phyloP scores from a whole-genome alignment of 2,797 vertebrate genomes.

The Meriones psammophilus region DNA sequence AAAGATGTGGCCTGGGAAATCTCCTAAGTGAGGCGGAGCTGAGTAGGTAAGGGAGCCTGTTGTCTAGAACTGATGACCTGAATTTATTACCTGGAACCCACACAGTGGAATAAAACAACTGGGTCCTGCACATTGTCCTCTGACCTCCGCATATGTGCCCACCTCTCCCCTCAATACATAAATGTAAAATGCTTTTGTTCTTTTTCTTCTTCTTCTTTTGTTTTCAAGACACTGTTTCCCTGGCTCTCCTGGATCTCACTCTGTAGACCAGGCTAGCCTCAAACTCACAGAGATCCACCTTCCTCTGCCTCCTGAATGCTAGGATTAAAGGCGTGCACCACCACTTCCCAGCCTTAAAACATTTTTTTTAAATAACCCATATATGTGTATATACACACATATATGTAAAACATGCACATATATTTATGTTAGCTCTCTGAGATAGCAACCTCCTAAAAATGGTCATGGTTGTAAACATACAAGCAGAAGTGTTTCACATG shows the following conservation, averaged over 20 bases:
- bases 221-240: background rate
- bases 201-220: background rate
- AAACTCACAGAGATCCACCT: background rate
- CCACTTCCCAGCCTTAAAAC: background rate
- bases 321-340: background rate
- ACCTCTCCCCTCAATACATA: background rate
- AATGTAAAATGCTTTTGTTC: background rate
- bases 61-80: background rate
- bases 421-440: no score
- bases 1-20: background rate
- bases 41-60: background rate
- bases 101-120: no score
- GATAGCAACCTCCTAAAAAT: no score
- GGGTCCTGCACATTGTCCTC: background rate
- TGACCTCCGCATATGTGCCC: background rate
- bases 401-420: background rate
- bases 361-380: background rate
- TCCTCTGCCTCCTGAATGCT: background rate
- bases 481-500: no score
- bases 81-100: background rate
- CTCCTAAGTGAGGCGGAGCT: background rate
- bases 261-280: background rate
- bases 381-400: background rate
- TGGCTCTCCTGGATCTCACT: background rate
- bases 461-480: no score